A percentile compares a stretch with the other conserved stretches of the same genome.
Evolutionary conservation across 2,797 vertebrate genomes (phyloP).

Genomic region (Ctenopoma kingsleyae): DNA sequence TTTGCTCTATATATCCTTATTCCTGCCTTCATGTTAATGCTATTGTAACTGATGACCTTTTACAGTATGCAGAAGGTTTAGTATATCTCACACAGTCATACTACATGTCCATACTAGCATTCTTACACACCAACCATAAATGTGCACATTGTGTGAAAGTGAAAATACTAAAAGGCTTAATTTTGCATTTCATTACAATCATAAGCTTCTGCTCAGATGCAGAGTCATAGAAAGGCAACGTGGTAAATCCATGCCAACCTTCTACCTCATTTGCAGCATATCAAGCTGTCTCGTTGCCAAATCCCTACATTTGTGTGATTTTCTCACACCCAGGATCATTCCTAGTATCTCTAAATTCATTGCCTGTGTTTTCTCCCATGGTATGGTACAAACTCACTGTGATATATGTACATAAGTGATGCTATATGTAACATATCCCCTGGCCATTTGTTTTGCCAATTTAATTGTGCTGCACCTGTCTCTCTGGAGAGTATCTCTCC

Average conservation of each 20-base stretch:
- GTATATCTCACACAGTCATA: background rate
- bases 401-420: slow-evolving; percentile 13
- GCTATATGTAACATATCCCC: slow-evolving; percentile 32
- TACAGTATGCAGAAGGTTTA: background rate
- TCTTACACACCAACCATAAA: slow-evolving; percentile 15
- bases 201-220: slow-evolving; percentile 3
- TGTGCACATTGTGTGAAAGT: slow-evolving; percentile 17
- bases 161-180: slow-evolving; percentile 17
- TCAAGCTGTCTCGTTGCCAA: slow-evolving; percentile 1
- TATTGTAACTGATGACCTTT: background rate
- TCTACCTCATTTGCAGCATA: slow-evolving; percentile 15
- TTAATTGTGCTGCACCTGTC: slow-evolving; percentile 37
- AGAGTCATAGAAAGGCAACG: background rate
- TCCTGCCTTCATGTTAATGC: background rate
- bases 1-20: background rate
- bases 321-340: slow-evolving; percentile 2
- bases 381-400: background rate
- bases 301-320: slow-evolving; percentile 10
- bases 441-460: slow-evolving; percentile 56
- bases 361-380: background rate
- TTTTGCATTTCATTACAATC: slow-evolving; percentile 26
- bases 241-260: slow-evolving; percentile 2
- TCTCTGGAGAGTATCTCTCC: slow-evolving; percentile 32
- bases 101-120: background rate
- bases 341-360: slow-evolving; percentile 11